Evolutionary conservation across 2,888 invertebrate genomes (phyloP), one percentile per base, ranked within the genome.

Genomic region (Polietes domitor): DNA sequence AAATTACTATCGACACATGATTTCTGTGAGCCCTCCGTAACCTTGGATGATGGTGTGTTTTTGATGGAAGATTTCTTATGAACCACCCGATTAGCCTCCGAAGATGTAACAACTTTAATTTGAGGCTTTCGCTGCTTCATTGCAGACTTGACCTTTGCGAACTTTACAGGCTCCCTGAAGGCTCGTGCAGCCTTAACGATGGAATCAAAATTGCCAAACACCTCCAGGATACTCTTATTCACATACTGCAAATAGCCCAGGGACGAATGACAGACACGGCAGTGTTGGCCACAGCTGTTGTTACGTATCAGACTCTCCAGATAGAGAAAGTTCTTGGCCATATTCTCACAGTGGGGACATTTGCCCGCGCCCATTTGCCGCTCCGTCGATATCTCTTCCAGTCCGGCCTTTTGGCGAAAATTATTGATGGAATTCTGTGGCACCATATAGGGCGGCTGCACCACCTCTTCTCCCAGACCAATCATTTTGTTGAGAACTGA

Each of bases 321-420:
- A 58, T 90, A 89, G 0, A 91, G 80, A 28, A 90, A 91, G 77
- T 90, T 90, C 79, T 90, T 90, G n/a, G 90, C 91, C 91, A 91
- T 88, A 61, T 89, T 89, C 65, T 90, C 89, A 68, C 90, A 91
- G 70, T 91, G 88, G 2, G 86, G 87, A 55, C 90, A 91, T 65
- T 88, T 89, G 47, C 79, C 77, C 74, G 75, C 84, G 3, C 65
- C 7, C n/a, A 41, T 43, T 58, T 74, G 53, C 6, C 26, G 68
- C 10, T 74, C 81, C 17, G 47, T 0, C 6, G 37, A 9, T 3
- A 37, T 9, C 63, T 21, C 26, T 21, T 6, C 1, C 24, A 5
- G 10, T 26, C 74, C 85, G 24, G 79, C 19, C 41, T 73, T 85
- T 19, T 73, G 75, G 1, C 82, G 82, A 0, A 90, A 17, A 86